These are phyloP conservation scores for Lepisosteus oculatus DNA, from an alignment of 2,113 vertebrate species.

Conservation along the genomic window DNA sequence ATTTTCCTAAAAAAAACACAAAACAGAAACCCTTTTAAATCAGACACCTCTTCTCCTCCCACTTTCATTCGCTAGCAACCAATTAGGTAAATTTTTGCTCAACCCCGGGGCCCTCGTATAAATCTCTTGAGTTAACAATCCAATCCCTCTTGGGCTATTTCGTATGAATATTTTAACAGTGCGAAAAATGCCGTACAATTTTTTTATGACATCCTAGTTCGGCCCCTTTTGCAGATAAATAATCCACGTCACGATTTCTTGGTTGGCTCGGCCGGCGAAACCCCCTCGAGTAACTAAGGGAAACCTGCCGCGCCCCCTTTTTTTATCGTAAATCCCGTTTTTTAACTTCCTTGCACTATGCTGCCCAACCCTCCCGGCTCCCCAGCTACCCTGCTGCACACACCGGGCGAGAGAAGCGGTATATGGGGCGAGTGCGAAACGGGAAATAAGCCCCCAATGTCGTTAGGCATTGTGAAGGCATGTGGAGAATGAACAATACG, in stretches of 20 bases:
- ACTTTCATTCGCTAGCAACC: slow-evolving; percentile 1
- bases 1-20: neutral
- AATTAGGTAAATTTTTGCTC: neutral
- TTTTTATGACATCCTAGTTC: slow-evolving; percentile 14
- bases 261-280: slow-evolving; percentile 28
- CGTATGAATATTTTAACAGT: neutral
- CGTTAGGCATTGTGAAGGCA: too few species aligned
- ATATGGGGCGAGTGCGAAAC: too few species aligned
- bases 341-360: neutral
- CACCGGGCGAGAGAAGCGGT: neutral
- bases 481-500: too few species aligned
- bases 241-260: slow-evolving; percentile 45
- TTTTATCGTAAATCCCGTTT: neutral
- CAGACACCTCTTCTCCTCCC: slow-evolving; percentile 12
- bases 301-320: slow-evolving; percentile 21
- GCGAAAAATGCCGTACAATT: neutral
- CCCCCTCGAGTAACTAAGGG: neutral
- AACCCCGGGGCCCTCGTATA: too few species aligned
- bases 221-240: slow-evolving; percentile 14
- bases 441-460: too few species aligned
- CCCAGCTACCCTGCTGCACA: neutral
- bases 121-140: too few species aligned
- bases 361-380: neutral
- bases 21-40: slow-evolving; percentile 10
- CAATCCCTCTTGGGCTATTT: too few species aligned